Evolutionary conservation across 2,888 invertebrate genomes (phyloP).

Genomic region (Sinhomidia bicolor): DNA sequence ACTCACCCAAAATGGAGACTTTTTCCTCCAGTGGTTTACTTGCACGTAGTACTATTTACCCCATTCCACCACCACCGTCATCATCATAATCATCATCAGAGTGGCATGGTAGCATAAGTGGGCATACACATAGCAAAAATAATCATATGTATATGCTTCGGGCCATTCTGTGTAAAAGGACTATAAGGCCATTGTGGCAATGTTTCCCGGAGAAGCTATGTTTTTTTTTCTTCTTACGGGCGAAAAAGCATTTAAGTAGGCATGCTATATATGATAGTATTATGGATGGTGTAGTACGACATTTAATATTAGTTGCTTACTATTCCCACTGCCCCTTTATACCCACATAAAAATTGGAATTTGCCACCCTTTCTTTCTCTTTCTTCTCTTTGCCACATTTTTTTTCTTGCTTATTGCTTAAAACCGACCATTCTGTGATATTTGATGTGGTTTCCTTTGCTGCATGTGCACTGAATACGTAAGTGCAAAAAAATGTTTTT

Average conservation of each 20-base stretch:
- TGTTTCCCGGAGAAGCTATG: too few species aligned
- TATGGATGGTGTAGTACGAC: too few species aligned
- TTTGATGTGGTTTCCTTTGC: slow-evolving; percentile 27
- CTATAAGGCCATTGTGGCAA: slow-evolving; percentile 46
- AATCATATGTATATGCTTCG: not conserved
- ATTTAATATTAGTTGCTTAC: not conserved
- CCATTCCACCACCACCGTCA: not conserved
- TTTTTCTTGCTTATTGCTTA: slow-evolving; percentile 22
- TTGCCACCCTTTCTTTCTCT: not conserved
- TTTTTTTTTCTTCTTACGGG: too few species aligned
- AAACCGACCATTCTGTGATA: not conserved
- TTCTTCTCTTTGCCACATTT: too few species aligned
- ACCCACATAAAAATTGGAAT: not conserved
- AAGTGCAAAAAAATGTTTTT: slow-evolving; percentile 45
- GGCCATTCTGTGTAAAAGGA: slow-evolving; percentile 30
- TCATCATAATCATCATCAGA: not conserved
- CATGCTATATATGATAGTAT: too few species aligned
- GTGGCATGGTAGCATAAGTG: not conserved
- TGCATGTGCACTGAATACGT: slow-evolving; percentile 36
- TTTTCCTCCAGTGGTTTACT: not conserved
- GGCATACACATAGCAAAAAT: not conserved
- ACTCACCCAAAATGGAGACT: not conserved
- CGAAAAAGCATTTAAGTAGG: too few species aligned
- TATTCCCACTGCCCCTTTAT: slow-evolving; percentile 7
- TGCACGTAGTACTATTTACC: not conserved